A percentile compares a stretch with the other conserved stretches of the same genome.
These are phyloP conservation scores for Caenorhabditis doughertyi DNA, from an alignment of 2,888 invertebrate genomes.

Conservation along the genomic window DNA sequence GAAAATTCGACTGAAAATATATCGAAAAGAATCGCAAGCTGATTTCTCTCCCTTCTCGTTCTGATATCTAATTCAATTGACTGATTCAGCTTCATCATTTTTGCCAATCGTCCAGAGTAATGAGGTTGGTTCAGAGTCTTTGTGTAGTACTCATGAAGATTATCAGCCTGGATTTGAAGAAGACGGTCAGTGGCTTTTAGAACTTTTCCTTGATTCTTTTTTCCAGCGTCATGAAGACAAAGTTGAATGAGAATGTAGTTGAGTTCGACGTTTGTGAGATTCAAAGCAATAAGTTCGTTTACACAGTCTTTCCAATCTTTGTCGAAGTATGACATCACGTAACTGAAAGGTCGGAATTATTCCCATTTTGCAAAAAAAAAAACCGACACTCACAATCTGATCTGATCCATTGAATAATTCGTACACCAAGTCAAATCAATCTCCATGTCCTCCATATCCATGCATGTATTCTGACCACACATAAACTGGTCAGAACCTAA, in stretches of 20 bases:
- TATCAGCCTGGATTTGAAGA: constrained; percentile 43
- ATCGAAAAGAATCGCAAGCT: constrained; percentile 32
- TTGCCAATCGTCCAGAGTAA: constrained; percentile 63
- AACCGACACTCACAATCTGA: constrained; percentile 26
- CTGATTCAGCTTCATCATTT: constrained; percentile 64
- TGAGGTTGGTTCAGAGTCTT: constrained; percentile 47
- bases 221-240: constrained; percentile 54
- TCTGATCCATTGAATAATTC: constrained; percentile 41
- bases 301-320: not conserved
- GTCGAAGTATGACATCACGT: constrained; percentile 20
- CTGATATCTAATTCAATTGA: constrained; percentile 60
- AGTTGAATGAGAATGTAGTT: constrained; percentile 63
- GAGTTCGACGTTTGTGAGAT: constrained; percentile 52
- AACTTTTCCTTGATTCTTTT: constrained; percentile 37
- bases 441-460: constrained; percentile 28
- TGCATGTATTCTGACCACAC: constrained; percentile 23
- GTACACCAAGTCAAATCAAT: constrained; percentile 50
- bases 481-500: constrained; percentile 7
- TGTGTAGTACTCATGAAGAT: constrained; percentile 62
- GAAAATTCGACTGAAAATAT: constrained; percentile 39
- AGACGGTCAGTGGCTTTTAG: constrained; percentile 38
- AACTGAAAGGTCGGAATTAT: constrained; percentile 23
- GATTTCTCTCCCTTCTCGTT: constrained; percentile 28
- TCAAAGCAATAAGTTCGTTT: constrained; percentile 32
- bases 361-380: too few relatives aligned